Percentiles rank a stretch among this genome's conserved stretches.
Evolutionary conservation across 2,113 vertebrate species (phyloP).

Genomic region (Amblyopsis rosae): DNA sequence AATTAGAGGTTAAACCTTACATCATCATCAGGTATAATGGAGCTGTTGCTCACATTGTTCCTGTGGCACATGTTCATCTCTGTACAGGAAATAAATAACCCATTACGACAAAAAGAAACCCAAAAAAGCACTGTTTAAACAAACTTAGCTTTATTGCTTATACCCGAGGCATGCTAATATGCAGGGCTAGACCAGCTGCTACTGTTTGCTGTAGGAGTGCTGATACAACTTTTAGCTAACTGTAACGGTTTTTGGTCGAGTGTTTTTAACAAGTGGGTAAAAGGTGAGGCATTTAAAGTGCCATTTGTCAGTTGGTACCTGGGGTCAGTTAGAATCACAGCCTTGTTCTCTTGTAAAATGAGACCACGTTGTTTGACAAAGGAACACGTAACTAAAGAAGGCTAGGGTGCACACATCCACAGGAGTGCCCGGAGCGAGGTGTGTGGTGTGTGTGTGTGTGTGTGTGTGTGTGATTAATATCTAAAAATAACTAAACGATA

Average conservation of each 20-base stretch:
- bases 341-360: neutral
- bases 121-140: neutral
- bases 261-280: neutral
- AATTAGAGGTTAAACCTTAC: neutral
- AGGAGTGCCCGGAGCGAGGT: neutral
- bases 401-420: neutral
- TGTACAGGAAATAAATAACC: neutral
- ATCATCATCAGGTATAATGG: slow-evolving; percentile 1
- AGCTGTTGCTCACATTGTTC: neutral
- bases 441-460: neutral
- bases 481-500: slow-evolving; percentile 10
- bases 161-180: neutral
- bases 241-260: neutral
- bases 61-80: neutral
- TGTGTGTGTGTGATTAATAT: neutral
- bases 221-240: neutral
- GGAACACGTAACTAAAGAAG: neutral
- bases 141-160: neutral
- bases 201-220: neutral
- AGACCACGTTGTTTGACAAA: neutral
- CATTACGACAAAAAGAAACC: neutral
- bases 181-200: neutral
- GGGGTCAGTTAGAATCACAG: neutral
- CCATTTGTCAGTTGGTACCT: neutral
- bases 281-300: neutral